These are phyloP conservation scores for Notamacropus eugenii DNA, from an alignment of 2,797 vertebrate species.

Conservation along the genomic window DNA sequence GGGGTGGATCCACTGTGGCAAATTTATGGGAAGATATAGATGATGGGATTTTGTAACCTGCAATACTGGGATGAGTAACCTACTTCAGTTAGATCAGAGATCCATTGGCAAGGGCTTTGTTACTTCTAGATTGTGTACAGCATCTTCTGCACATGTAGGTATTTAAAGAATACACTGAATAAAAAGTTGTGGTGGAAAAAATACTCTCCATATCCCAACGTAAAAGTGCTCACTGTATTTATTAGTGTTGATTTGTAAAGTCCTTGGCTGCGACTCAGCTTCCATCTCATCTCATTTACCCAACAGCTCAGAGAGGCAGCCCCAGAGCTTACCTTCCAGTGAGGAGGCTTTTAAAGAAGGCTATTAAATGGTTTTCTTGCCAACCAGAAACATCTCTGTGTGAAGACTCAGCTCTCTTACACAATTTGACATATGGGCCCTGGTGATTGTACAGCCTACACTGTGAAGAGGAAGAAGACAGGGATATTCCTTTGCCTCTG, in stretches of 20 bases:
- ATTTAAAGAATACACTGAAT: neutral
- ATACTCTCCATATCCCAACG: neutral
- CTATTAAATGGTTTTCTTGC: neutral
- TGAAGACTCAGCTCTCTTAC: slow-evolving; percentile 6
- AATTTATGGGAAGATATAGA: neutral
- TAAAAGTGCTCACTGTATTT: neutral
- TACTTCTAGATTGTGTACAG: neutral
- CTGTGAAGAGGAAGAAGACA: slow-evolving; percentile 5
- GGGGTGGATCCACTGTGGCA: neutral
- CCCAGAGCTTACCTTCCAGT: neutral
- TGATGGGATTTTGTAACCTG: neutral
- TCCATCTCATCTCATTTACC: neutral
- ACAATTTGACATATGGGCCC: neutral
- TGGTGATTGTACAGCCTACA: slow-evolving; percentile 18
- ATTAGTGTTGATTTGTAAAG: slow-evolving; percentile 9
- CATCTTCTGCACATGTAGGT: neutral
- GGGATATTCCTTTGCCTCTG: slow-evolving; percentile 50
- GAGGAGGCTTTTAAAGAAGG: slow-evolving; percentile 34
- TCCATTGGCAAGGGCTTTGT: neutral
- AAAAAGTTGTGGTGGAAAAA: neutral
- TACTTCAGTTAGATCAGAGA: neutral
- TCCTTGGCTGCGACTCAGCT: slow-evolving; percentile 32
- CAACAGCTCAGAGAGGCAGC: slow-evolving; percentile 2
- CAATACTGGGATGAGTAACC: neutral
- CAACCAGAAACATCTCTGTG: slow-evolving; percentile 34